Evolutionary conservation across 2,113 vertebrate genomes (phyloP), one percentile per base, ranked within the genome.

Genomic region (Serinus canaria): DNA sequence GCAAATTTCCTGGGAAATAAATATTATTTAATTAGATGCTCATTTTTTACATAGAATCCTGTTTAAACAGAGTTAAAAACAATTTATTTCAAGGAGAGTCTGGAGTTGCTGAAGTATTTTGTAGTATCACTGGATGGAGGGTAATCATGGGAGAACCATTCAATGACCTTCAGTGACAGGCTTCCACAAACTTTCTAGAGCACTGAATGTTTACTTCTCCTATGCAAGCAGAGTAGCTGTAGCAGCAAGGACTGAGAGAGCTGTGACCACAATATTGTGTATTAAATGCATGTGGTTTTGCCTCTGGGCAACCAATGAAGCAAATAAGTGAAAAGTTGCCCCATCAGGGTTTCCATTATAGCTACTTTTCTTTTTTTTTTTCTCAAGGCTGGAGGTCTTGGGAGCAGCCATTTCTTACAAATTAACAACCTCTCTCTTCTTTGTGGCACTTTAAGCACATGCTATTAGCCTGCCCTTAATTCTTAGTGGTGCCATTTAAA

Each of bases 311-410:
- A 62, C 50, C 52, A 90, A 59, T 55, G 55, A 93, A 87, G 39
- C 58, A 95, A 74, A 73, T 43, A 89, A 84, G 81, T 73, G 68
- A 94, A 91, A 97, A 96, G 53, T 87, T 95, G 78, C 67, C 17
- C 56, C 78, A 70, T 97, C 77, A 96, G 56, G 73, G 64, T 59
- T 93, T 89, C 59, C 37, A 87, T 88, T 89, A 56, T 43, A 87
- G 31, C 52, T 79, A 66, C 93, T 53, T 74, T 97, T n/a, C n/a
- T n/a, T n/a, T n/a, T n/a, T n/a, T 55, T 93, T 94, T 94, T 79
- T 73, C 70, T 90, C 56, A 52, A 92, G 92, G 73, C 70, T 97
- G 62, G 95, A 97, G 69, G 90, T 96, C 88, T 95, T 92, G 64
- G 49, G 64, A 95, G 68, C 15, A 60, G 33, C 68, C 30, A 25